Percentiles rank a stretch among this genome's conserved stretches.
Conservation (phyloP, 2,888 invertebrate genomes). For the Patella pellucida region DNA sequence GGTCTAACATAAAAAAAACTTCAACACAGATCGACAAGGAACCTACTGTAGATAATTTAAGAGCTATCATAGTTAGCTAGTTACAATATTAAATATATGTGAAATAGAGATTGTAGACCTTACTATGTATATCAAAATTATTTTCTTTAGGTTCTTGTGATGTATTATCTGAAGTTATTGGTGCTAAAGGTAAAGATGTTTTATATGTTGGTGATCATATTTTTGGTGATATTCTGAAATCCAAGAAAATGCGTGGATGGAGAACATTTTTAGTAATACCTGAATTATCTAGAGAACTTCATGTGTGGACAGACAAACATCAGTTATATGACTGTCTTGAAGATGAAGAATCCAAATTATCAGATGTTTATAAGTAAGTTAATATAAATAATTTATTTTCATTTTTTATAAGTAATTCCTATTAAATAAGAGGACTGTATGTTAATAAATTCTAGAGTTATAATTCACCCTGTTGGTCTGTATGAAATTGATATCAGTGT, state of each 20-base stretch:
- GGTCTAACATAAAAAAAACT: too few species aligned
- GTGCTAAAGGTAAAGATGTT: constrained; percentile 97
- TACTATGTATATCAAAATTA: too few species aligned
- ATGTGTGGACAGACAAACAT: constrained; percentile 98
- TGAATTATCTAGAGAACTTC: constrained; percentile 93
- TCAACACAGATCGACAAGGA: too few species aligned
- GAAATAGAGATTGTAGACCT: too few species aligned
- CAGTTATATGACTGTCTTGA: constrained; percentile 92
- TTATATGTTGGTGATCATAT: constrained; percentile 99
- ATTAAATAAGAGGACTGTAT: too few species aligned
- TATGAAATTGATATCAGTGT: too few species aligned
- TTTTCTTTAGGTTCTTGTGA: constrained; percentile 82
- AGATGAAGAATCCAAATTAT: constrained; percentile 86
- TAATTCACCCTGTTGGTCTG: too few species aligned
- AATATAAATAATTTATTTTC: background rate
- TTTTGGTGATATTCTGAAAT: constrained; percentile 98
- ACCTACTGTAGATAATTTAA: too few species aligned
- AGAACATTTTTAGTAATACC: constrained; percentile 98
- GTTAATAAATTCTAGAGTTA: too few species aligned
- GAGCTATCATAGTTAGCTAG: too few species aligned
- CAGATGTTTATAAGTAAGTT: constrained; percentile 94
- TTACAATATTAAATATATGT: too few species aligned
- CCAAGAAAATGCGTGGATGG: constrained; percentile 98
- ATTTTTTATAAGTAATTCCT: too few species aligned
- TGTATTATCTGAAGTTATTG: constrained; percentile 94